These are phyloP conservation scores for Argyrosomus japonicus DNA, from an alignment of 2,113 vertebrate species.

Conservation along the genomic window DNA sequence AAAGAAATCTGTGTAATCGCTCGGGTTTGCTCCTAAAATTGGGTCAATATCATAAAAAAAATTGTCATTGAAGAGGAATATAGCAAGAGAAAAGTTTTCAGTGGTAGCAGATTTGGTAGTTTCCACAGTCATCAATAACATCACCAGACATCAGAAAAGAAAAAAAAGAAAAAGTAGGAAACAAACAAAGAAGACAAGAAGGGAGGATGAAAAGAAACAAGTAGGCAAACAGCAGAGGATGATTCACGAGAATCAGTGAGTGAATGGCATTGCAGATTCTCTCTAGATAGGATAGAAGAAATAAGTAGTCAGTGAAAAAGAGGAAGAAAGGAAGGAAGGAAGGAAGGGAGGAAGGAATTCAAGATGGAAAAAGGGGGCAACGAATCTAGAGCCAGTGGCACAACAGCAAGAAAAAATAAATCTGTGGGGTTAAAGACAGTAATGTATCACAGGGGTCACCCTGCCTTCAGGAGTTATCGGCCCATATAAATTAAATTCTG, in stretches of 20 bases:
- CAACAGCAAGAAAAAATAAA: constrained; percentile 1
- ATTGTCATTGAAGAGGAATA: no score
- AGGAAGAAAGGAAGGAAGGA: background rate
- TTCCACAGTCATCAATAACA: background rate
- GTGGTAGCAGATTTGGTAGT: background rate
- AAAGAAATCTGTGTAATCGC: no score
- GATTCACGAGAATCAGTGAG: background rate
- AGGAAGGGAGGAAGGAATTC: background rate
- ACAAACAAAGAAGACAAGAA: background rate
- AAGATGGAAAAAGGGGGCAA: no score
- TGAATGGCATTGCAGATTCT: background rate
- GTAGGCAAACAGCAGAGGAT: background rate
- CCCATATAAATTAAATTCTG: constrained; percentile 24
- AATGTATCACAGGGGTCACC: constrained; percentile 25
- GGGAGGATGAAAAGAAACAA: background rate
- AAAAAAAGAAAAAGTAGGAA: background rate
- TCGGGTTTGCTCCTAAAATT: no score
- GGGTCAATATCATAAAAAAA: no score
- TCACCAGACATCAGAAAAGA: background rate
- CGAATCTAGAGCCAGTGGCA: no score
- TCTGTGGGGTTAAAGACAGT: constrained; percentile 6
- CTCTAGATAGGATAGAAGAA: background rate
- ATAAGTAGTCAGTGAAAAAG: background rate
- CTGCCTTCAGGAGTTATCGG: constrained; percentile 16
- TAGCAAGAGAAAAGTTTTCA: no score